Evolutionary conservation across 1,140 invertebrate genomes (phyloP).

Genomic region (Nasonia vitripennis): DNA sequence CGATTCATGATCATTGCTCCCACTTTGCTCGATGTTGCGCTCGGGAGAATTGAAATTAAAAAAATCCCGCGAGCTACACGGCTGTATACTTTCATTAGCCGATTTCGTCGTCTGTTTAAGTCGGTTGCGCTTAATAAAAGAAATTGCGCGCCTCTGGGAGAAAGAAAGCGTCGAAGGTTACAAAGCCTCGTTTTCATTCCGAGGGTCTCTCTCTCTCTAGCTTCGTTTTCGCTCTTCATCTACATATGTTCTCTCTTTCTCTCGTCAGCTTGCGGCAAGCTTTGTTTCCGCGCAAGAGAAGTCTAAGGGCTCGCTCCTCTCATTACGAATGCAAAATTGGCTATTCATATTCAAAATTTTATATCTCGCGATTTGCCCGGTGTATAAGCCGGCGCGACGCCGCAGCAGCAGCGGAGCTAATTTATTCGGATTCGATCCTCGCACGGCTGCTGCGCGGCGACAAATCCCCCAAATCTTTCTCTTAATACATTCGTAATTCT

Average conservation of each 20-base stretch:
- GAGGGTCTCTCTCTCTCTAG: conserved; percentile 8
- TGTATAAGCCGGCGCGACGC: not conserved
- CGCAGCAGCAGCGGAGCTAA: conserved; percentile 64
- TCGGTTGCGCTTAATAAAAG: conserved; percentile 51
- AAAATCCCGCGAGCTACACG: conserved; percentile 7
- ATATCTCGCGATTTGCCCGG: conserved; percentile 77
- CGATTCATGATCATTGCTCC: not conserved
- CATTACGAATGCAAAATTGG: conserved; percentile 89
- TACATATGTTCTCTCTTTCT: conserved; percentile 77
- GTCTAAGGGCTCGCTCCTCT: conserved; percentile 66
- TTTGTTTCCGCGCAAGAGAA: conserved; percentile 75
- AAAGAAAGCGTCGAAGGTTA: conserved; percentile 41
- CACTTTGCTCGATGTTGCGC: not conserved
- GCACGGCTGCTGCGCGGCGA: conserved; percentile 54
- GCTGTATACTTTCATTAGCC: conserved; percentile 41
- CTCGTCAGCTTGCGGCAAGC: conserved; percentile 74
- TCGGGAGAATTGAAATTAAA: conserved; percentile 22
- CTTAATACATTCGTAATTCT: conserved; percentile 51
- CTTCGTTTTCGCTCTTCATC: conserved; percentile 71
- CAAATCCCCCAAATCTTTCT: conserved; percentile 66
- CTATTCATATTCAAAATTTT: conserved; percentile 93
- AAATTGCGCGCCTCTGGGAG: conserved; percentile 14
- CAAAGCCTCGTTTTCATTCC: conserved; percentile 43
- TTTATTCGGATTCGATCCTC: conserved; percentile 74
- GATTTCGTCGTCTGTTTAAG: conserved; percentile 34